Percentiles rank a stretch among this genome's conserved stretches.
These are phyloP conservation scores for Aegotheles bennettii DNA, from an alignment of 2,113 vertebrate genomes.

Conservation along the genomic window DNA sequence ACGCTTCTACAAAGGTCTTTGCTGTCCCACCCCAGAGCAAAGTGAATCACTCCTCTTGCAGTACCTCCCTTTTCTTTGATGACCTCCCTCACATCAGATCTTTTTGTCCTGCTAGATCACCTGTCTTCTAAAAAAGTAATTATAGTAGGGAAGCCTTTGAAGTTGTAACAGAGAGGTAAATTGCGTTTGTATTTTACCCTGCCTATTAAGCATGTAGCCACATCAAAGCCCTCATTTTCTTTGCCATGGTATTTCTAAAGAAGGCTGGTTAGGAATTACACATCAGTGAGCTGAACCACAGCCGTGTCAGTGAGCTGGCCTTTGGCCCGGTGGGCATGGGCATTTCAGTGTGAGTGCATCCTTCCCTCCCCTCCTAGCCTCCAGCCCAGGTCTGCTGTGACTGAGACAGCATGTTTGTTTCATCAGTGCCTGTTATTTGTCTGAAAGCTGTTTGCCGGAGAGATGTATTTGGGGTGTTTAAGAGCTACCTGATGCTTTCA, in stretches of 20 bases:
- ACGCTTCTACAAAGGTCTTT: not conserved
- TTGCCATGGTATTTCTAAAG: not conserved
- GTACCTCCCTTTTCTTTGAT: conserved; percentile 4
- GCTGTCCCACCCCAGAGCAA: not conserved
- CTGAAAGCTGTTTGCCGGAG: not conserved
- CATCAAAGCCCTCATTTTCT: conserved; percentile 46
- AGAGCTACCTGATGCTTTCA: not conserved
- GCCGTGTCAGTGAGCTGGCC: not conserved
- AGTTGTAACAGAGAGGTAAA: not conserved
- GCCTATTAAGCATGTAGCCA: conserved; percentile 20
- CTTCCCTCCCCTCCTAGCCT: not conserved
- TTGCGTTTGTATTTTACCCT: conserved; percentile 3
- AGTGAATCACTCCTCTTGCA: not conserved
- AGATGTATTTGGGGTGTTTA: not conserved
- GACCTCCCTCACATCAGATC: not conserved
- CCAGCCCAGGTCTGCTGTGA: not conserved
- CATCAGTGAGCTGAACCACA: not conserved
- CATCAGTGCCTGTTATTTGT: not conserved
- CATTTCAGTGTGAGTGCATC: fast-evolving
- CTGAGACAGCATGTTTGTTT: not conserved
- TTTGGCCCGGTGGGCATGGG: not conserved
- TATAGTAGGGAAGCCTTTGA: conserved; percentile 13
- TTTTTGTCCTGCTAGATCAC: not conserved
- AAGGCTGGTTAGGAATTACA: not conserved
- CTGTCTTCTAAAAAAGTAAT: conserved; percentile 42